Percentiles rank a stretch among this genome's conserved stretches.
These are phyloP conservation scores for Chromoteleia sp. DNA, from an alignment of 2,888 invertebrate species.

Conservation along the genomic window DNA sequence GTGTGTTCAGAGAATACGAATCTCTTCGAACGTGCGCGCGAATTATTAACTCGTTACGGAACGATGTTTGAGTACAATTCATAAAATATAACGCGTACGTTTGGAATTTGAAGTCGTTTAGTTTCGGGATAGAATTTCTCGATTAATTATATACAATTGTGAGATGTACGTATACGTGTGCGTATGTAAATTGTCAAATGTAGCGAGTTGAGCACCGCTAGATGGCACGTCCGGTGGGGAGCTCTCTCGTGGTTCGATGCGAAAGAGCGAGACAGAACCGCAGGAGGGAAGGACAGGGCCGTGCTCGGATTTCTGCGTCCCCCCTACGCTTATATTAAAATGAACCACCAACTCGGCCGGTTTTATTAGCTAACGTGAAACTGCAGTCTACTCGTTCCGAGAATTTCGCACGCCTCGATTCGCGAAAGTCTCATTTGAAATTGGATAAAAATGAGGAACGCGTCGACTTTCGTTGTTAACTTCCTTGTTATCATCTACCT, in stretches of 20 bases:
- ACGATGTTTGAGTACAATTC: too few relatives aligned
- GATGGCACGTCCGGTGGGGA: conserved; percentile 67
- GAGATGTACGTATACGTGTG: too few relatives aligned
- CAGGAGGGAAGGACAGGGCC: conserved; percentile 64
- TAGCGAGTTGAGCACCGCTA: conserved; percentile 64
- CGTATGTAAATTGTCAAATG: conserved; percentile 14
- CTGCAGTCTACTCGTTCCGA: conserved; percentile 74
- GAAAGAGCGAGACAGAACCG: conserved; percentile 60
- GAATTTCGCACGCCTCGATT: conserved; percentile 69
- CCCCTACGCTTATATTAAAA: conserved; percentile 69
- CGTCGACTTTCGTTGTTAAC: conserved; percentile 25
- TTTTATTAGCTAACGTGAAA: conserved; percentile 76
- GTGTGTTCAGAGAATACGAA: too few relatives aligned
- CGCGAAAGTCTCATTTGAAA: conserved; percentile 42
- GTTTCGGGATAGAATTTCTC: too few relatives aligned
- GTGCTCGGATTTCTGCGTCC: conserved; percentile 67
- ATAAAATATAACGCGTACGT: too few relatives aligned
- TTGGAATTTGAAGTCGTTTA: too few relatives aligned
- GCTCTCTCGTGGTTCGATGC: conserved; percentile 44
- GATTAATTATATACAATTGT: too few relatives aligned
- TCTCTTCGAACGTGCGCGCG: too few relatives aligned
- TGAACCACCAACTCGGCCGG: conserved; percentile 65
- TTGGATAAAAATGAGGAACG: conserved; percentile 41
- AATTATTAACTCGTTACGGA: too few relatives aligned
- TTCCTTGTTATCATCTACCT: conserved; percentile 60